phyloP scores from a whole-genome alignment of 2,888 invertebrate genomes.

The Escarpia spicata region DNA sequence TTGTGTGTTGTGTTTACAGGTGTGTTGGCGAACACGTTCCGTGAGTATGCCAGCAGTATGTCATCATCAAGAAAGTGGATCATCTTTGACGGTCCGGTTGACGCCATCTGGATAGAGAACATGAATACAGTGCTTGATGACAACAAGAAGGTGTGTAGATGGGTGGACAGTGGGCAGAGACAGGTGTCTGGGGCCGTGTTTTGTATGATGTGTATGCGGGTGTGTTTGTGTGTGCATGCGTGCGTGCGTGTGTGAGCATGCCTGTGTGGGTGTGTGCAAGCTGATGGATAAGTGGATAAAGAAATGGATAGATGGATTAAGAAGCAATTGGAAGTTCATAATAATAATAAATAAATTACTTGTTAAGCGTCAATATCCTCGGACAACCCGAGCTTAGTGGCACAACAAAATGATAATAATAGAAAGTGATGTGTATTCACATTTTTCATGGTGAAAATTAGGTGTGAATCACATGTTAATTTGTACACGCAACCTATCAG shows the following conservation, averaged over 20 bases:
- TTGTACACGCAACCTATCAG: too few relatives aligned
- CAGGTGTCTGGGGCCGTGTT: too few relatives aligned
- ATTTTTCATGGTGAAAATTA: background rate
- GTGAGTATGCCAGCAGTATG: conserved; percentile 62
- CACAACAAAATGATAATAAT: background rate
- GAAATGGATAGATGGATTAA: background rate
- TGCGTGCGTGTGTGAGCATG: too few relatives aligned
- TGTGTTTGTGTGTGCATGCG: too few relatives aligned
- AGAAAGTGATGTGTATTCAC: too few relatives aligned
- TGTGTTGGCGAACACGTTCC: conserved; percentile 63
- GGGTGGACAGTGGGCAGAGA: background rate
- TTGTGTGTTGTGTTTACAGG: conserved; percentile 43
- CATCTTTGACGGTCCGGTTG: conserved; percentile 65
- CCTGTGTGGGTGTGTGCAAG: background rate
- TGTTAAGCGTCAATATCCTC: too few relatives aligned
- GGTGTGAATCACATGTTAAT: background rate
- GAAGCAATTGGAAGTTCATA: background rate
- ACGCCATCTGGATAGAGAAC: conserved; percentile 66
- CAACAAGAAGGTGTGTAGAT: conserved; percentile 60
- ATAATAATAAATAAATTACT: too few relatives aligned
- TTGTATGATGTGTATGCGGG: too few relatives aligned
- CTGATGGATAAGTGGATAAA: background rate
- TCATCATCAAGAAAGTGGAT: conserved; percentile 63
- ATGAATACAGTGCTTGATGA: conserved; percentile 66
- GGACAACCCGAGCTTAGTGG: too few relatives aligned